Evolutionary conservation across 2,113 vertebrate genomes (phyloP).

Genomic region (Rhinolophus ferrumequinum): DNA sequence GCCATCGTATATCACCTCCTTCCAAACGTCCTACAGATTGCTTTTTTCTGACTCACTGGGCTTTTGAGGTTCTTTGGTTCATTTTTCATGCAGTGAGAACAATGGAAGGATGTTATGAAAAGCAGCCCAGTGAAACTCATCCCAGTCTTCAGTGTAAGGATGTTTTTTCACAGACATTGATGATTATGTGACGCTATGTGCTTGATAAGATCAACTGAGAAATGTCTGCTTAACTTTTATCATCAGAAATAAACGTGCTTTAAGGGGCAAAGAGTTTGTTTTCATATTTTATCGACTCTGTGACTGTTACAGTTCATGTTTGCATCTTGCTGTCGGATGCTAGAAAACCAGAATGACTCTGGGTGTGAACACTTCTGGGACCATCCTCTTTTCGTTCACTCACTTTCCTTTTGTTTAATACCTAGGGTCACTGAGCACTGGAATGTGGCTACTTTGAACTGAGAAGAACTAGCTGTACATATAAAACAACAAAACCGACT

Average conservation of each 20-base stretch:
- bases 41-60: not conserved
- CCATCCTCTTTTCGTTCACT: not conserved
- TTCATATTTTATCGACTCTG: not conserved
- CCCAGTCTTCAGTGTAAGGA: fast-evolving
- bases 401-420: not conserved
- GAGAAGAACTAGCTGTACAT: too few species aligned
- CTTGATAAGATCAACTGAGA: not conserved
- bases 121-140: not conserved
- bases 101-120: not conserved
- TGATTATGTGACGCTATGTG: fast-evolving
- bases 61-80: not conserved
- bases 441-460: too few species aligned
- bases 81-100: not conserved
- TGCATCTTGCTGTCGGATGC: not conserved
- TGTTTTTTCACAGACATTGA: too few species aligned
- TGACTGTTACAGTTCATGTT: not conserved
- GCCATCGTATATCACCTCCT: not conserved
- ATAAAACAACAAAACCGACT: not conserved
- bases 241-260: not conserved
- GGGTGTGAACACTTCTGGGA: not conserved
- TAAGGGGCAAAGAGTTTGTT: not conserved
- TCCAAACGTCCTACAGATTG: not conserved
- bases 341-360: too few species aligned
- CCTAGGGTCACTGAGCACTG: not conserved
- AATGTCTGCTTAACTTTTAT: not conserved